Percentiles rank a stretch among this genome's conserved stretches.
phyloP scores from a whole-genome alignment of 2,888 invertebrate genomes.

The Lycaena phlaeas region DNA sequence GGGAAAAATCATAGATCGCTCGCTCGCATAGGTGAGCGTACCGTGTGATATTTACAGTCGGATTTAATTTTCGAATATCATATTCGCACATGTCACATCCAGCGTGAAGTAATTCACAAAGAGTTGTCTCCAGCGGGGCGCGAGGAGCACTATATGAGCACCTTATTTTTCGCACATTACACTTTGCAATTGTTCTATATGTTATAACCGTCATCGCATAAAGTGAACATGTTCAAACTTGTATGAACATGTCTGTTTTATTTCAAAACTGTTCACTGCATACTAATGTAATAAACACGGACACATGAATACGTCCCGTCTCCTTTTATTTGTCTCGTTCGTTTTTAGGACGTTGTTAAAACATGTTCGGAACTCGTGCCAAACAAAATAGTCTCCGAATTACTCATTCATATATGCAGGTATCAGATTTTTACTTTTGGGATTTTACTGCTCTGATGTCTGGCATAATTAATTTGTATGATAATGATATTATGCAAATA shows the following conservation, averaged over 20 bases:
- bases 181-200: conserved; percentile 65
- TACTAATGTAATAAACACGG: conserved; percentile 8
- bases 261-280: conserved; percentile 21
- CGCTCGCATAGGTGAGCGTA: no score
- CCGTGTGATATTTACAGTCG: no score
- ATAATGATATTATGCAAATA: no score
- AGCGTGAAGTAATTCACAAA: conserved; percentile 12
- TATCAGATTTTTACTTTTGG: no score
- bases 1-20: no score
- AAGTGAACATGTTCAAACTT: conserved; percentile 38
- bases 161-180: conserved; percentile 68
- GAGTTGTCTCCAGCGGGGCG: conserved; percentile 11
- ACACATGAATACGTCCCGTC: conserved; percentile 9
- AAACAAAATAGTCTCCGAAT: not conserved
- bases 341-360: not conserved
- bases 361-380: conserved; percentile 6
- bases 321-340: conserved; percentile 8
- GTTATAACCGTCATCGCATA: conserved; percentile 43
- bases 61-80: conserved; percentile 7
- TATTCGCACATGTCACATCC: conserved; percentile 14
- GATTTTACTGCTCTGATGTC: no score
- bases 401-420: no score
- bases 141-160: conserved; percentile 37
- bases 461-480: no score
- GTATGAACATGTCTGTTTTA: conserved; percentile 10